These are phyloP conservation scores for Catamblyrhynchus diadema DNA, from an alignment of 2,797 vertebrate genomes.

Conservation along the genomic window DNA sequence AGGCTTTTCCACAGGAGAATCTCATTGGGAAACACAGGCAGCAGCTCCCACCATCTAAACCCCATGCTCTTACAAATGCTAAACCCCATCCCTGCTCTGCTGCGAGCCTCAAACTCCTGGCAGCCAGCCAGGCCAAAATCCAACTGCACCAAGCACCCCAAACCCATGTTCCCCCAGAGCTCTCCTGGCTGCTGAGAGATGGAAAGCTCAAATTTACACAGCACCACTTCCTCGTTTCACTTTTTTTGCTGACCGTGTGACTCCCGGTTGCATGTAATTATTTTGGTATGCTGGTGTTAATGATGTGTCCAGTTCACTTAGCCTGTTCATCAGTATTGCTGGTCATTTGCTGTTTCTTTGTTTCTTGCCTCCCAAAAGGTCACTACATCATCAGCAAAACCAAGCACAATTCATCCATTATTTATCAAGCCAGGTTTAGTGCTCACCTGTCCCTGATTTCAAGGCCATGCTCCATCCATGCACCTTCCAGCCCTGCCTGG, in stretches of 20 bases:
- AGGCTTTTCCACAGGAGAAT: background rate
- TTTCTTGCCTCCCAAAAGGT: constrained; percentile 46
- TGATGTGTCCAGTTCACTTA: constrained; percentile 35
- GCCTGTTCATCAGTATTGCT: constrained; percentile 49
- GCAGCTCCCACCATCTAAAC: background rate
- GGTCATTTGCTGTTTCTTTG: constrained; percentile 43
- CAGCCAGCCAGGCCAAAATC: accelerated
- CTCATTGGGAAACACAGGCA: background rate
- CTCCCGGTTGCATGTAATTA: constrained; percentile 15
- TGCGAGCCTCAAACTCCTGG: background rate
- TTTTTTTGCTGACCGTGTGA: constrained; percentile 37
- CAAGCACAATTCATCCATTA: constrained; percentile 46
- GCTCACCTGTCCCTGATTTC: constrained; percentile 36
- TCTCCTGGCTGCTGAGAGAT: background rate
- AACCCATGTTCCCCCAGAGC: background rate
- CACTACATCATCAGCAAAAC: constrained; percentile 59
- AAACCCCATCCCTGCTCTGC: background rate
- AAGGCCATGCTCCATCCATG: background rate
- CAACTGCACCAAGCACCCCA: background rate
- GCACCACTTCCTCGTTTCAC: background rate
- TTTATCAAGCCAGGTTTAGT: background rate
- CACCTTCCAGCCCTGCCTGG: background rate
- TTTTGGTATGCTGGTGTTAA: constrained; percentile 46
- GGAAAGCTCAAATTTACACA: background rate
- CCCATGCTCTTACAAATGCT: no score